Conservation (phyloP, 2,797 vertebrate species). For the Helostoma temminkii region DNA sequence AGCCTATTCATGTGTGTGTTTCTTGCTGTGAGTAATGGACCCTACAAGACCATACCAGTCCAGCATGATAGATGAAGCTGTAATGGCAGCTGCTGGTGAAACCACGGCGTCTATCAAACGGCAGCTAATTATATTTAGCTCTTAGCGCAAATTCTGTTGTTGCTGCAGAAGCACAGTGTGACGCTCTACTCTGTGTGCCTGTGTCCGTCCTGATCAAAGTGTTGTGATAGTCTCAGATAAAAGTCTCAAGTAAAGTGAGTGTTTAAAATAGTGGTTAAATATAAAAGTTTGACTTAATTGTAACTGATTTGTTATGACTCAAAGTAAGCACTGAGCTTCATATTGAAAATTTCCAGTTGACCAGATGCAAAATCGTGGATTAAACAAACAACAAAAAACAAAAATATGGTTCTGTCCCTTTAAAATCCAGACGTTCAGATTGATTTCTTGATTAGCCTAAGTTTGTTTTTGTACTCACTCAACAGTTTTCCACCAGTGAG, state of each 20-base stretch:
- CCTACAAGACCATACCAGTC: constrained; percentile 16
- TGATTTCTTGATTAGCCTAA: too few relatives aligned
- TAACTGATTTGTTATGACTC: neutral
- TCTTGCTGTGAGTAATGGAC: constrained; percentile 31
- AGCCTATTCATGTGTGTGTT: neutral
- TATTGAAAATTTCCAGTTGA: constrained; percentile 12
- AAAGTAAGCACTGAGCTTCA: neutral
- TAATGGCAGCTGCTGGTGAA: constrained; percentile 34
- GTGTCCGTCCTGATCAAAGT: neutral
- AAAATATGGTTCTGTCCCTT: neutral
- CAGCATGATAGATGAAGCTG: constrained; percentile 45
- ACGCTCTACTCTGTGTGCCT: neutral
- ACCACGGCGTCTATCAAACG: constrained; percentile 43
- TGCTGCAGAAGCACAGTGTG: neutral
- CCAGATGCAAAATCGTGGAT: neutral
- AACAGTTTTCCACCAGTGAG: constrained; percentile 31
- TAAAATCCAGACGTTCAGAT: constrained; percentile 2
- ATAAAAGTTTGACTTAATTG: neutral
- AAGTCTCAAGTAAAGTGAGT: too few relatives aligned
- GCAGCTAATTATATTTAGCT: constrained; percentile 30
- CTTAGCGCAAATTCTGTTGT: constrained; percentile 27
- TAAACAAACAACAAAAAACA: neutral
- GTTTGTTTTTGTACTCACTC: constrained; percentile 29
- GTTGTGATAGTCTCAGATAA: neutral
- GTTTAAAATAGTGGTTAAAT: neutral